Evolutionary conservation across 1,140 invertebrate species (phyloP), one percentile per base, ranked within the genome.

Genomic region (Drosophila bocqueti): DNA sequence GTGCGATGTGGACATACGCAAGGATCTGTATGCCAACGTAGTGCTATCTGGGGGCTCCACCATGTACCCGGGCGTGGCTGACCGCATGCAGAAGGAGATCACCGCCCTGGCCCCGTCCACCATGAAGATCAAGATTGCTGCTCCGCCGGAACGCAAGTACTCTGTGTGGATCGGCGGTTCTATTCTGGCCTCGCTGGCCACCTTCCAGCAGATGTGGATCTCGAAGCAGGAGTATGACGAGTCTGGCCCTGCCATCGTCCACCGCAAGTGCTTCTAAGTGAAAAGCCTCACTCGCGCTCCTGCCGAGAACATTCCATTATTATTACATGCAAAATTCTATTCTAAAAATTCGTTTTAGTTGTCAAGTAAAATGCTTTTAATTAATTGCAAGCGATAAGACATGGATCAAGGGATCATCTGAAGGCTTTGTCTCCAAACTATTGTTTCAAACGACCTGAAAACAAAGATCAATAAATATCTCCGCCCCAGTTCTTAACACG

Each of bases 221-320:
- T 57, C 54, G 21, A 57, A 57, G 54, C 54, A 57, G 54, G 54
- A 57, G 36, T 57, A 57, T n/a, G 54, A 57, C 2, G 54, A 57
- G 15, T 57, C 54, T n/a, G 54, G 54, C 15, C 54, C 54, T 6
- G 54, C 54, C 54, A 57, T 57, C 21, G 54, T 57, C 21, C 54
- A 57, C 54, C 54, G 54, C 21, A 57, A 57, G 21, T 57, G 54
- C 9, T 57, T 57, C 21, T 57, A 40, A 2, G 36, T 15, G 4
- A 4, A 55, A 3, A 0, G 52, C 31, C 21, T 9, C 3, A 13
- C 9, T 50, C 16, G 2, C 3, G 29, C 50, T 54, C 8, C 18
- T 36, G 18, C 6, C 29, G 29, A 34, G 11, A 0, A 11, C 4
- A 55, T 24, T 21, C 15, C 8, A 54, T 15, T 36, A 29, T n/a